A percentile compares a stretch with the other conserved stretches of the same genome.
Evolutionary conservation across 2,888 invertebrate genomes (phyloP).

Genomic region (Stenodera caucasica): DNA sequence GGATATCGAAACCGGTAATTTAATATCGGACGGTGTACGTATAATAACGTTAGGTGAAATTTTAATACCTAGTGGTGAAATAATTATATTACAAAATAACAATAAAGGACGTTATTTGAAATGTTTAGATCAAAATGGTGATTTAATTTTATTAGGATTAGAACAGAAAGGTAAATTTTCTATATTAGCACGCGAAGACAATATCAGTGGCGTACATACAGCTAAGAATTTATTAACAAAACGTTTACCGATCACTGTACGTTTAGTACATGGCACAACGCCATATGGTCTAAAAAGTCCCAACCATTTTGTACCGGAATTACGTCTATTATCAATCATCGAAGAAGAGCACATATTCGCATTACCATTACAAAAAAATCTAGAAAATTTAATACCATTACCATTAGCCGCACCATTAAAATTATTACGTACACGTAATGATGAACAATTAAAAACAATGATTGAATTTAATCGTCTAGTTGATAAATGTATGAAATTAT

Average conservation of each 20-base stretch:
- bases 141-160: conserved; percentile 77
- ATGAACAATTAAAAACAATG: conserved; percentile 71
- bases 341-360: conserved; percentile 87
- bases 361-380: conserved; percentile 78
- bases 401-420: conserved; percentile 86
- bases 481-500: conserved; percentile 74
- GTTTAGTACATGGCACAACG: conserved; percentile 87
- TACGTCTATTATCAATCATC: conserved; percentile 79
- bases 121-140: conserved; percentile 83
- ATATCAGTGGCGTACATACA: conserved; percentile 93
- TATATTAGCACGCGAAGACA: conserved; percentile 88
- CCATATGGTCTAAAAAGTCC: conserved; percentile 83
- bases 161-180: conserved; percentile 92
- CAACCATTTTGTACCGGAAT: conserved; percentile 80
- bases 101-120: conserved; percentile 79
- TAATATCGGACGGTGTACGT: conserved; percentile 69
- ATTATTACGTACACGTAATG: conserved; percentile 79
- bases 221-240: conserved; percentile 86
- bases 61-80: conserved; percentile 76
- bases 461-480: conserved; percentile 74
- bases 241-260: conserved; percentile 87
- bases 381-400: conserved; percentile 75
- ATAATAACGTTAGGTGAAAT: conserved; percentile 83
- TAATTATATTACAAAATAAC: conserved; percentile 63
- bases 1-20: conserved; percentile 62